These are phyloP conservation scores for Lerista edwardsae DNA, from an alignment of 2,797 vertebrate genomes.

Conservation along the genomic window DNA sequence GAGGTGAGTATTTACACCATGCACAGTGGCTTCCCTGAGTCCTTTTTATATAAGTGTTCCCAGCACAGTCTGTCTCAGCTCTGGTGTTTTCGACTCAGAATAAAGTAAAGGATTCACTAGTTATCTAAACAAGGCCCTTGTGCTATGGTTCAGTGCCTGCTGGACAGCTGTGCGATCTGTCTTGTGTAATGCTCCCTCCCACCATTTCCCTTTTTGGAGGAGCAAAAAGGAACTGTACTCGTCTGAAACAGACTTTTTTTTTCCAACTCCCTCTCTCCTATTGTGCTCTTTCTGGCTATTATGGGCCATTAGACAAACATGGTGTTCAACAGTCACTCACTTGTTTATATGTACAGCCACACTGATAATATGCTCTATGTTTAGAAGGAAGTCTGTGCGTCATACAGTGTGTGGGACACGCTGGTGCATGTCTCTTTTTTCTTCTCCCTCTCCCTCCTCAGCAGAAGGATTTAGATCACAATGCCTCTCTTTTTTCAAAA, in stretches of 20 bases:
- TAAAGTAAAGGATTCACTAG: conserved; percentile 70
- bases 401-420: conserved; percentile 52
- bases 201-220: conserved; percentile 53
- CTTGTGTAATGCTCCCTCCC: conserved; percentile 67
- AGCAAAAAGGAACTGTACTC: conserved; percentile 49
- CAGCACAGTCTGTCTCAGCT: conserved; percentile 61
- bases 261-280: conserved; percentile 64
- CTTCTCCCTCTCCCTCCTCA: conserved; percentile 49
- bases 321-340: conserved; percentile 61
- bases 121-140: conserved; percentile 71
- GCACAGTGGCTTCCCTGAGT: conserved; percentile 34
- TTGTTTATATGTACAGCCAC: conserved; percentile 47
- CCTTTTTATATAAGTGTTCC: conserved; percentile 62
- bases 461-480: conserved; percentile 51
- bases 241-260: conserved; percentile 63
- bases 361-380: conserved; percentile 65
- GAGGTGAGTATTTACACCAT: conserved; percentile 49
- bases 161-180: conserved; percentile 65
- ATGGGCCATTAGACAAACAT: conserved; percentile 70
- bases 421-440: conserved; percentile 52
- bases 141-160: conserved; percentile 61
- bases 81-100: conserved; percentile 66
- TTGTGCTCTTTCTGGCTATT: conserved; percentile 61
- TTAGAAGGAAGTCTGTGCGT: conserved; percentile 66
- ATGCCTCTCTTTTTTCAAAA: conserved; percentile 45